These are phyloP conservation scores for Hartigia nigra DNA, from an alignment of 2,888 invertebrate species.

Conservation along the genomic window DNA sequence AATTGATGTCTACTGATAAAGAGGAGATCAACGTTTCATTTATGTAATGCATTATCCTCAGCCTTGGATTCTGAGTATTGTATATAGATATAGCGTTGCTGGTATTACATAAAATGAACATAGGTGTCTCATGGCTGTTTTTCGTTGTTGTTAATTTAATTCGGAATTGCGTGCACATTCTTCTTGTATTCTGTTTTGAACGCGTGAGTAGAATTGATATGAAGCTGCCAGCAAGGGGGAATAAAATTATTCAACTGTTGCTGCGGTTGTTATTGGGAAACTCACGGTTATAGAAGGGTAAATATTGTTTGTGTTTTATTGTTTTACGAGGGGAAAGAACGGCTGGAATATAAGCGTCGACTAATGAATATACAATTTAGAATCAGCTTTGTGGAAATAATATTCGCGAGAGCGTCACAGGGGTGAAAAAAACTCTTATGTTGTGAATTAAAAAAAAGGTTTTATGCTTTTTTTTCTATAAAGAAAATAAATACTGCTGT, in stretches of 20 bases:
- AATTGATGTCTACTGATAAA: neutral
- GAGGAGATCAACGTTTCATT: neutral
- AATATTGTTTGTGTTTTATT: neutral
- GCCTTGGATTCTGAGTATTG: neutral
- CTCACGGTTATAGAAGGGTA: neutral
- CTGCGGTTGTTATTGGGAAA: neutral
- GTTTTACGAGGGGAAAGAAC: neutral
- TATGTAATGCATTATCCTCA: neutral
- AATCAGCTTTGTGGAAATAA: neutral
- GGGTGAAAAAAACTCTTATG: neutral
- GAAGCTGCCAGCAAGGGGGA: neutral
- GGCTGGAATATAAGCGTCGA: neutral
- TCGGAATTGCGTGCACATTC: neutral
- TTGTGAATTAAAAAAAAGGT: neutral
- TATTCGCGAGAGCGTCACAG: neutral
- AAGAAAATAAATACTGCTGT: neutral
- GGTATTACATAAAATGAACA: neutral
- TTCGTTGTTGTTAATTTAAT: neutral
- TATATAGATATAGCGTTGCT: neutral
- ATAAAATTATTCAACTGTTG: neutral
- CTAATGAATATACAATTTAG: neutral
- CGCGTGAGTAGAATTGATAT: neutral
- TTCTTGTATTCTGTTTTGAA: neutral
- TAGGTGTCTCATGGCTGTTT: neutral
- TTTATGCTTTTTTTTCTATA: neutral